A percentile compares a stretch with the other conserved stretches of the same genome.
Evolutionary conservation across 1,140 invertebrate genomes (phyloP).

Genomic region (Drosophila arizonae): DNA sequence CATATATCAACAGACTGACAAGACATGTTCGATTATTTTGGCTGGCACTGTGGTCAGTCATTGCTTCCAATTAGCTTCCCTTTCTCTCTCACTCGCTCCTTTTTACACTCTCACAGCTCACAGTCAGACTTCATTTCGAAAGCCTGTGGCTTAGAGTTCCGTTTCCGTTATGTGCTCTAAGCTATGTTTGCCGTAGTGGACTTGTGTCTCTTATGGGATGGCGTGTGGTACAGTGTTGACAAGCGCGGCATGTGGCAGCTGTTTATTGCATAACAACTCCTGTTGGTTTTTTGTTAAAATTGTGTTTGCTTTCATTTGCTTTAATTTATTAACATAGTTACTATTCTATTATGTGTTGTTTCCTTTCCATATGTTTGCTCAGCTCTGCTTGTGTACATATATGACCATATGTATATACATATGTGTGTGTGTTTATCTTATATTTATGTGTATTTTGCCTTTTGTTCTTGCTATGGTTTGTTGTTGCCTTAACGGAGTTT

Average conservation of each 20-base stretch:
- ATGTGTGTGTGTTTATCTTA: slow-evolving; percentile 2
- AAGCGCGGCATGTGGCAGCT: neutral
- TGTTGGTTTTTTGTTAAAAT: neutral
- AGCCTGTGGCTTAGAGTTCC: neutral
- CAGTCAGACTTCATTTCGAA: neutral
- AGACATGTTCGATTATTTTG: slow-evolving; percentile 27
- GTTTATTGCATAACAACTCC: neutral
- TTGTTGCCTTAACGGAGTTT: neutral
- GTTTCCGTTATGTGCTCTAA: neutral
- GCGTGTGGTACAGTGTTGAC: neutral
- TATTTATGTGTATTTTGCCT: slow-evolving; percentile 27
- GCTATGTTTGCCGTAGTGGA: neutral
- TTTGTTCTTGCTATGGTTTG: slow-evolving; percentile 10
- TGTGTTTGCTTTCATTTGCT: slow-evolving; percentile 9
- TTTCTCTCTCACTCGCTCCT: neutral
- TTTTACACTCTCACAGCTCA: neutral
- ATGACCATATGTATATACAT: slow-evolving; percentile 9
- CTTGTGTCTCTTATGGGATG: neutral
- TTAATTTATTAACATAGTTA: neutral
- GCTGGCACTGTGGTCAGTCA: slow-evolving; percentile 21
- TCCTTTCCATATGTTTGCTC: neutral
- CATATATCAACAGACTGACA: slow-evolving; percentile 50
- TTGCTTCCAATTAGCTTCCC: slow-evolving; percentile 5
- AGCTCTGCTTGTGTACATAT: slow-evolving; percentile 13
- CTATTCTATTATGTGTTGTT: neutral